A percentile compares a stretch with the other conserved stretches of the same genome.
These are phyloP conservation scores for Phorcus lineatus DNA, from an alignment of 2,888 invertebrate genomes.

Conservation along the genomic window DNA sequence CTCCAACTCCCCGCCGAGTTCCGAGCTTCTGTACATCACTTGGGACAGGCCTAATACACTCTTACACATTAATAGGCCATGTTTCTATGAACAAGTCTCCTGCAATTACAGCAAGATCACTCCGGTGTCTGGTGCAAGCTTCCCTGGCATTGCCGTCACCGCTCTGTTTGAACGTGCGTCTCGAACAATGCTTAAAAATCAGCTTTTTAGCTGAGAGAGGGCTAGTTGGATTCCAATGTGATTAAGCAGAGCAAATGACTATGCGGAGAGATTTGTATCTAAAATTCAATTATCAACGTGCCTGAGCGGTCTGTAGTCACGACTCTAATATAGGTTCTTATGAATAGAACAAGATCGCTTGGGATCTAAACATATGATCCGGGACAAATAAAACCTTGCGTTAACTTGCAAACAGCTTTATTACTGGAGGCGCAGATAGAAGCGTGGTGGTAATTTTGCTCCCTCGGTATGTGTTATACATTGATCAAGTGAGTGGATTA, in stretches of 20 bases:
- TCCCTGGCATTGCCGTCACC: too few species aligned
- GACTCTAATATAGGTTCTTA: not conserved
- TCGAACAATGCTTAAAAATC: not conserved
- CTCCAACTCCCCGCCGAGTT: too few species aligned
- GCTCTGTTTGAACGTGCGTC: not conserved
- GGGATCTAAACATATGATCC: conserved; percentile 3
- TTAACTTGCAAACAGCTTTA: not conserved
- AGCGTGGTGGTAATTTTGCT: not conserved
- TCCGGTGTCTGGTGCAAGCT: too few species aligned
- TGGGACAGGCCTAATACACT: too few species aligned
- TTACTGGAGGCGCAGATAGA: not conserved
- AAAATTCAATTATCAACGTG: not conserved
- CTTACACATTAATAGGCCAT: too few species aligned
- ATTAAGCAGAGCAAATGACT: not conserved
- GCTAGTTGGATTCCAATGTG: not conserved
- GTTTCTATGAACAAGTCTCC: too few species aligned
- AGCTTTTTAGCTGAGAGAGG: not conserved
- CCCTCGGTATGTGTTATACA: not conserved
- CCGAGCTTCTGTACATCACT: too few species aligned
- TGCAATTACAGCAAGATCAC: not conserved
- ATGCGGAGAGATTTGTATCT: not conserved
- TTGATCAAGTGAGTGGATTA: conserved; percentile 7
- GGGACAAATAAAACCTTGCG: not conserved
- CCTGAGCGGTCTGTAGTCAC: not conserved
- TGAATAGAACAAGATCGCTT: not conserved